phyloP scores from a whole-genome alignment of 2,888 invertebrate genomes.

The Mesorhabditis sp. region DNA sequence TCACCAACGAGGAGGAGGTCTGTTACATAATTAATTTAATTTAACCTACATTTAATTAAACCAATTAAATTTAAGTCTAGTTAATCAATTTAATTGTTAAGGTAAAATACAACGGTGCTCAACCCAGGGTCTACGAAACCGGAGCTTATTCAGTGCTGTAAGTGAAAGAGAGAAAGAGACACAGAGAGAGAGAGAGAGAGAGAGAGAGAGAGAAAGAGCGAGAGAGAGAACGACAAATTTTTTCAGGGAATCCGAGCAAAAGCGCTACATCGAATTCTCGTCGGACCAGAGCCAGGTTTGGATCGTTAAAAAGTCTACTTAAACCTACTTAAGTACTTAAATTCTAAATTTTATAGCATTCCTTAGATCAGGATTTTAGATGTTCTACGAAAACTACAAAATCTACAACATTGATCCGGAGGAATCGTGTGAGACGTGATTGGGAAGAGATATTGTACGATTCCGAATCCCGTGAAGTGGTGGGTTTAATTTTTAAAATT shows the following conservation, averaged over 20 bases:
- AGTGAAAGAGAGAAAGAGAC: constrained; percentile 10
- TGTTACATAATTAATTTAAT: constrained; percentile 21
- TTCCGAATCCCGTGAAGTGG: constrained; percentile 47
- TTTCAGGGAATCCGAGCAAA: constrained; percentile 46
- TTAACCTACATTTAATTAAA: background rate
- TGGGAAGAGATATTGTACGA: constrained; percentile 31
- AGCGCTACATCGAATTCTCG: constrained; percentile 37
- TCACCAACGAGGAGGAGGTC: constrained; percentile 45
- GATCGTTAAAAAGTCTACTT: too few species aligned
- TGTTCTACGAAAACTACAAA: constrained; percentile 51
- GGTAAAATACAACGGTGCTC: constrained; percentile 29
- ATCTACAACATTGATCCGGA: constrained; percentile 27
- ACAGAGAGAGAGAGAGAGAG: too few species aligned
- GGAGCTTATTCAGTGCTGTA: constrained; percentile 42
- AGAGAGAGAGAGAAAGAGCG: too few species aligned
- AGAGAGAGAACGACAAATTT: background rate
- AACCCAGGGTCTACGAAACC: constrained; percentile 35
- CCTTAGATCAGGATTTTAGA: constrained; percentile 8
- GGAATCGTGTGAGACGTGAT: constrained; percentile 28
- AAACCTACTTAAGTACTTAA: too few species aligned
- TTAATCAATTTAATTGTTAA: background rate
- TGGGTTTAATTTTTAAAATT: constrained; percentile 8
- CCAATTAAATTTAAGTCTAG: background rate
- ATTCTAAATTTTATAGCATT: too few species aligned
- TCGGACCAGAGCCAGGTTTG: background rate